Percentiles rank a stretch among this genome's conserved stretches.
phyloP scores from a whole-genome alignment of 1,140 invertebrate species.

The Hycleus cichorii region DNA sequence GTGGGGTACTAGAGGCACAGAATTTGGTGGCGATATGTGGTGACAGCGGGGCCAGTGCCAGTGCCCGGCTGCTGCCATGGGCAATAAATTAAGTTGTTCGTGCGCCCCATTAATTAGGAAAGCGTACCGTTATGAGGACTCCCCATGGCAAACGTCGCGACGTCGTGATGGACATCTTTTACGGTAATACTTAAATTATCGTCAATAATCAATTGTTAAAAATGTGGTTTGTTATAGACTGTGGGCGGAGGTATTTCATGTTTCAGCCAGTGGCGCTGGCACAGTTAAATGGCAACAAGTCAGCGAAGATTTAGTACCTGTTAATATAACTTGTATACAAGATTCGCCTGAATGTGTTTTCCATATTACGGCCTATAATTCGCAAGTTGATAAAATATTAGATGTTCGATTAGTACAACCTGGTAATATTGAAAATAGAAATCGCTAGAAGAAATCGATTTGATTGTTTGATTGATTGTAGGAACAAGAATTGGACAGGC shows the following conservation, averaged over 20 bases:
- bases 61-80: constrained; percentile 59
- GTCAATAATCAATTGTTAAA: too few species aligned
- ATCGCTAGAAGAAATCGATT: background rate
- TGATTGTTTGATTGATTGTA: constrained; percentile 43
- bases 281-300: constrained; percentile 95
- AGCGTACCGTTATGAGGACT: constrained; percentile 89
- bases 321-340: constrained; percentile 95
- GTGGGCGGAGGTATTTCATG: constrained; percentile 97
- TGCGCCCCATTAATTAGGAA: constrained; percentile 90
- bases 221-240: constrained; percentile 54
- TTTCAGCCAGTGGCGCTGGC: constrained; percentile 79
- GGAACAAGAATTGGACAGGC: constrained; percentile 94
- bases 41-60: constrained; percentile 55
- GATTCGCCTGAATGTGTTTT: constrained; percentile 93
- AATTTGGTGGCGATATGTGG: constrained; percentile 55
- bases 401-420: constrained; percentile 94
- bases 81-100: constrained; percentile 91
- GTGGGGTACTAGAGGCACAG: constrained; percentile 50
- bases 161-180: constrained; percentile 84
- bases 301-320: constrained; percentile 93
- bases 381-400: constrained; percentile 95
- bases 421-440: constrained; percentile 51
- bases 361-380: constrained; percentile 97
- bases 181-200: constrained; percentile 53
- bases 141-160: constrained; percentile 81